These are phyloP conservation scores for Sebastes ruberrimus DNA, from an alignment of 2,797 vertebrate genomes.

Conservation along the genomic window DNA sequence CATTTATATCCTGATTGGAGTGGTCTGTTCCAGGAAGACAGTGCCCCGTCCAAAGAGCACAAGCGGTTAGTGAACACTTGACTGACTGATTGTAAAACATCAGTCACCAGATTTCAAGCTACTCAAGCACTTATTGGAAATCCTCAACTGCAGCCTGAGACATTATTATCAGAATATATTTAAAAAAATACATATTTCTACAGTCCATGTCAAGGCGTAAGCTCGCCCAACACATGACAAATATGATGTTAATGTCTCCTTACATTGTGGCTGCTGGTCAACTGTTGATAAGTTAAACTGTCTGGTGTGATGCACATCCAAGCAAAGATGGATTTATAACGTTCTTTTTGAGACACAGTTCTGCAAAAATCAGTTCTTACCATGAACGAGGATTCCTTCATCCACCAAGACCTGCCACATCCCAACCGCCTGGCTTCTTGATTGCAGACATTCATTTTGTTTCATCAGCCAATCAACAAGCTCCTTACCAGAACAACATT, in stretches of 20 bases:
- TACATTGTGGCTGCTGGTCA: background rate
- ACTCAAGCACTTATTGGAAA: constrained; percentile 19
- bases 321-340: background rate
- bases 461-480: constrained; percentile 91
- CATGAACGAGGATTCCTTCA: constrained; percentile 89
- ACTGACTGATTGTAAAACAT: constrained; percentile 15
- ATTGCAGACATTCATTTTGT: constrained; percentile 84
- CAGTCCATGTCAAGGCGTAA: background rate
- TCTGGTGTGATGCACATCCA: background rate
- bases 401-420: constrained; percentile 95
- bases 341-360: background rate
- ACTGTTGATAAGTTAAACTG: background rate
- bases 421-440: constrained; percentile 88
- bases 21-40: constrained; percentile 27
- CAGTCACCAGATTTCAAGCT: constrained; percentile 23
- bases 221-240: background rate
- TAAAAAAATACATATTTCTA: constrained; percentile 1
- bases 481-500: constrained; percentile 92
- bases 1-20: constrained; percentile 67
- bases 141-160: constrained; percentile 21
- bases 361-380: constrained; percentile 71
- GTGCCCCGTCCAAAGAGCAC: background rate
- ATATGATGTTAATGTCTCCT: background rate
- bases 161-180: constrained; percentile 39
- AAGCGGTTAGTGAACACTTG: constrained; percentile 36